Evolutionary conservation across 2,888 invertebrate genomes (phyloP), one percentile per base, ranked within the genome.

Genomic region (Sarcophaga caerulescens): DNA sequence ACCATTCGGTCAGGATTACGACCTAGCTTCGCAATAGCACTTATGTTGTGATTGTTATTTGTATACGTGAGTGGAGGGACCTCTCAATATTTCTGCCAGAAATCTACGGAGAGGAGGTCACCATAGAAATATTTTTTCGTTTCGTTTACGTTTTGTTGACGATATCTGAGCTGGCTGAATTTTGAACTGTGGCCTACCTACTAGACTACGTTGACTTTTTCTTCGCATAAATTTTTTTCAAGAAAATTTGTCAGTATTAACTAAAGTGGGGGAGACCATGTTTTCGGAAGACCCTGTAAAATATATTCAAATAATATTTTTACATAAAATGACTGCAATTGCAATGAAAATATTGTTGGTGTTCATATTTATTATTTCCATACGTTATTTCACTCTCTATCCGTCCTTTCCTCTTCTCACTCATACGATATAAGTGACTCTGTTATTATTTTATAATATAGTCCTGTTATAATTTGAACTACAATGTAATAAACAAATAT

Each of bases 381-480:
- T 25, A 25, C 45, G 14, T 52, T 52, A 14, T 52, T 52, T 17
- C 17, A 14, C 35, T 35, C 35, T 10, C 35, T 35, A 35, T 8
- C 35, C 35, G 8, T 35, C 35, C 8, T 35, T 52, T 52, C 2
- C 17, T 52, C 52, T 45, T 19, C n/a, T 17, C 17, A 25, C 63
- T 8, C 35, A 10, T 35, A 35, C 35, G 35, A 57, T 47, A 65
- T 19, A 63, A 62, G 35, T 63, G 19, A 70, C 63, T 65, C 35
- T 65, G 65, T 76, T 81, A 81, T 81, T 69, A 76, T 69, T 73
- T 80, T 66, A 45, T 66, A 80, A 73, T 80, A 57, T 44, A 73
- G 45, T 35, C 21, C 19, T 62, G 19, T 78, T 69, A 62, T 62
- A 62, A 11, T 6, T 10, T 25, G 21, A 19, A 47, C 60, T 69